A percentile compares a stretch with the other conserved stretches of the same genome.
phyloP scores from a whole-genome alignment of 2,888 invertebrate species.

The Mylabris sibirica region DNA sequence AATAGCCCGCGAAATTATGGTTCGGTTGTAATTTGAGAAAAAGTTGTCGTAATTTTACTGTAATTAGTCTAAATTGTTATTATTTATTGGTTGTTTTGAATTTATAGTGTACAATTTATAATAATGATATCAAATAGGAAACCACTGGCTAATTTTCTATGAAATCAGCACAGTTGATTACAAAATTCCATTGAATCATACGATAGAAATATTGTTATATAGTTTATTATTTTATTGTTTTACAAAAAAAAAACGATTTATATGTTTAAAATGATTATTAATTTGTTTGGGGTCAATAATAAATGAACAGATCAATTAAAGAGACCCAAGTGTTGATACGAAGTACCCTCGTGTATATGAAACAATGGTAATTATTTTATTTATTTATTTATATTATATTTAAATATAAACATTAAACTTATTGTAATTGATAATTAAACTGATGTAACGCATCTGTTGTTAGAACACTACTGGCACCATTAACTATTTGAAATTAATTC shows the following conservation, averaged over 20 bases:
- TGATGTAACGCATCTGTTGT: neutral
- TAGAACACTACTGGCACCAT: neutral
- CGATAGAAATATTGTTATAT: no score
- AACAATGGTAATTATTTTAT: neutral
- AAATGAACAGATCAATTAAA: slow-evolving; percentile 33
- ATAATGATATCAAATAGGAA: neutral
- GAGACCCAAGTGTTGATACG: slow-evolving; percentile 26
- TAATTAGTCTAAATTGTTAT: no score
- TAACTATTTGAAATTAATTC: neutral
- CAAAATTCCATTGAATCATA: no score
- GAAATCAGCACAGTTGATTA: no score
- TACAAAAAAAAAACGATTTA: neutral
- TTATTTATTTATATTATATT: neutral
- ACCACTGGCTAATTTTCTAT: neutral
- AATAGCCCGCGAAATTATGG: no score
- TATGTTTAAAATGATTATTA: slow-evolving; percentile 10
- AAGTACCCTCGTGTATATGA: slow-evolving; percentile 13
- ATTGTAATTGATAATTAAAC: neutral
- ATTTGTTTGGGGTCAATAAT: slow-evolving; percentile 33
- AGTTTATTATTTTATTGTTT: neutral
- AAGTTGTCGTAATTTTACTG: no score
- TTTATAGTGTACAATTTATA: no score
- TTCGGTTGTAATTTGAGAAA: no score
- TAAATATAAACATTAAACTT: slow-evolving; percentile 2
- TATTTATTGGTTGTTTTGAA: no score